Percentiles rank a stretch among this genome's conserved stretches.
Evolutionary conservation across 2,113 vertebrate species (phyloP).

Genomic region (Euleptes europaea): DNA sequence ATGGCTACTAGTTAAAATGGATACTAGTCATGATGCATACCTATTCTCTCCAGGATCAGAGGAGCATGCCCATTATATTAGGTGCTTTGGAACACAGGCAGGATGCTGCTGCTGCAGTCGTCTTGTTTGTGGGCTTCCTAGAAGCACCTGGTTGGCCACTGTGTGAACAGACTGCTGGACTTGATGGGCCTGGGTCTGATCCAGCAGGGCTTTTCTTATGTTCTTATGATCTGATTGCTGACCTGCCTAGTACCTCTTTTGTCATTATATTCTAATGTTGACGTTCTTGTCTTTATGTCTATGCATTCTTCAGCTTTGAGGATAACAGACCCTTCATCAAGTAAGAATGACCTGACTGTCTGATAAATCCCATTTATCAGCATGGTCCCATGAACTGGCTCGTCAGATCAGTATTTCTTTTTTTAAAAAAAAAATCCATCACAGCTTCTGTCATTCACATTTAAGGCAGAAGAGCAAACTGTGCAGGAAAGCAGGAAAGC

Average conservation of each 20-base stretch:
- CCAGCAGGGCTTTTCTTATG: too few species aligned
- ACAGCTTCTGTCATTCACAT: constrained; percentile 82
- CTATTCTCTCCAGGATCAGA: too few species aligned
- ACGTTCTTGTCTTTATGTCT: constrained; percentile 83
- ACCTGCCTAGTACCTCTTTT: constrained; percentile 61
- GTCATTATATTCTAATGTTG: constrained; percentile 81
- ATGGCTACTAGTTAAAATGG: too few species aligned
- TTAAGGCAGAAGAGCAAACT: constrained; percentile 87
- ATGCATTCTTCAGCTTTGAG: constrained; percentile 89
- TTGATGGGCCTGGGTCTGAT: too few species aligned
- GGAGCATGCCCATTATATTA: too few species aligned
- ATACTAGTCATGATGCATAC: too few species aligned
- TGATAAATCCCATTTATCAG: constrained; percentile 84
- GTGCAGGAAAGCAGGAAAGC: constrained; percentile 72
- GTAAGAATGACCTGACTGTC: constrained; percentile 89
- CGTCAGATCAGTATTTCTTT: constrained; percentile 72
- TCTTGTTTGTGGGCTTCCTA: too few species aligned
- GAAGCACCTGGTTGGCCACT: too few species aligned
- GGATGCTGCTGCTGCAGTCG: too few species aligned
- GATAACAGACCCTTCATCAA: constrained; percentile 96
- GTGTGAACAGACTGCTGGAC: too few species aligned
- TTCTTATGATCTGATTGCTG: too few species aligned
- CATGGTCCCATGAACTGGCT: constrained; percentile 80
- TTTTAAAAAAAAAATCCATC: constrained; percentile 70
- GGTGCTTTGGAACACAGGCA: too few species aligned